These are phyloP conservation scores for Beaufortia kweichowensis DNA, from an alignment of 2,113 vertebrate genomes.

Conservation along the genomic window DNA sequence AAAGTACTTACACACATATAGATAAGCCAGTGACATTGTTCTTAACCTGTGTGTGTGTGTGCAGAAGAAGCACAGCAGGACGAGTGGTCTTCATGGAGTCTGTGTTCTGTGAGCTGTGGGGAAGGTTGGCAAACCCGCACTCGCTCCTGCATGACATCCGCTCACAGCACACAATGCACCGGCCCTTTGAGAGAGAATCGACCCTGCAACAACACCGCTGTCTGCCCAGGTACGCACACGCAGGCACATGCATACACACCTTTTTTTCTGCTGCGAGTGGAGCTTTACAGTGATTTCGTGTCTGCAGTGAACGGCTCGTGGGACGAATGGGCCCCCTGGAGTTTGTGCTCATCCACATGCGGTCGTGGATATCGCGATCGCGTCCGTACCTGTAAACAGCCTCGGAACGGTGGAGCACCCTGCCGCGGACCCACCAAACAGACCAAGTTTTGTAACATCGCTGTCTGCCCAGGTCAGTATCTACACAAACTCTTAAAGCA, in stretches of 20 bases:
- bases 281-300: neutral
- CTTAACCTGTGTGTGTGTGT: neutral
- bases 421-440: conserved; percentile 87
- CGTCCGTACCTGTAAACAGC: conserved; percentile 87
- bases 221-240: conserved; percentile 83
- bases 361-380: conserved; percentile 92
- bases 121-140: conserved; percentile 93
- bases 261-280: neutral
- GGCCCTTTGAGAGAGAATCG: conserved; percentile 92
- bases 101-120: conserved; percentile 91
- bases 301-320: conserved; percentile 87
- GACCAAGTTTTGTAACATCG: conserved; percentile 98
- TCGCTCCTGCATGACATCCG: conserved; percentile 87
- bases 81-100: conserved; percentile 94
- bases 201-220: conserved; percentile 89
- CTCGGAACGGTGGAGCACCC: conserved; percentile 88
- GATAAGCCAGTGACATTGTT: neutral
- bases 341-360: conserved; percentile 94
- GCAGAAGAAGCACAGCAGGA: conserved; percentile 80
- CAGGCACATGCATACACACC: neutral
- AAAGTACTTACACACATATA: neutral
- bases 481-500: neutral
- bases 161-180: conserved; percentile 88
- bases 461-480: conserved; percentile 90
- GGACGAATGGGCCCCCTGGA: conserved; percentile 99